Base-by-base conservation (phyloP, 2,113 vertebrate species). In the Hiodon tergisus region DNA sequence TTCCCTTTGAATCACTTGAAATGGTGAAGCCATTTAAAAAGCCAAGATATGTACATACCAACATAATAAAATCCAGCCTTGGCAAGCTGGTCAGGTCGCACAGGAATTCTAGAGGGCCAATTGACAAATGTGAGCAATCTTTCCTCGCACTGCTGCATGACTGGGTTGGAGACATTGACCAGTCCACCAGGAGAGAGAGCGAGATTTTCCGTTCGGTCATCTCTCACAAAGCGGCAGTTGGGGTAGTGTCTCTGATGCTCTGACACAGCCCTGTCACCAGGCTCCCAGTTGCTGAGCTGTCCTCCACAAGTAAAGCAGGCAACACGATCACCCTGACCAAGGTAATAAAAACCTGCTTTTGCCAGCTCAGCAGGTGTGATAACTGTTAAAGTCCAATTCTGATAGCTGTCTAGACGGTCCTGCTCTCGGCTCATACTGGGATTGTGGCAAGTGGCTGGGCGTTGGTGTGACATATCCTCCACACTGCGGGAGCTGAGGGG, bases 51-150 rank as follows among this genome's bases (percentile, higher is more conserved):
- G 16, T 73, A 68, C 95, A 80, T 90, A 96, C 95, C 97, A 50
- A 98, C 95, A 0, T 98, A 99, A 87, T 98, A 99, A 91, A 99
- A 99, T 1, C 97, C 97, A 73, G 96, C 96, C 79, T 94, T 94
- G 2, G 96, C 93, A 78, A 99, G 92, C 85, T 95, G 94, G 54
- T 96, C 94, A 0, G 97, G 97, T 14, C 91, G 88, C 73, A 99
- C 94, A 0, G 95, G 94, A 83, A 97, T 96, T 72, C 92, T 91
- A 1, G 88, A 78, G 0, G 97, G 97, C 97, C 97, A 99, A 73
- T 91, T 95, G 68, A 93, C 82, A 55, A 99, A 99, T 0, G 96
- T 97, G 74, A 94, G 91, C 72, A 95, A 85, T 46, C 97, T 89
- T 74, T 94, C 94, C 5, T 93, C 86, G 3, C 92, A 92, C 74